Evolutionary conservation across 2,888 invertebrate genomes (phyloP), one percentile per base, ranked within the genome.

Genomic region (Aproaerema taeniolella): DNA sequence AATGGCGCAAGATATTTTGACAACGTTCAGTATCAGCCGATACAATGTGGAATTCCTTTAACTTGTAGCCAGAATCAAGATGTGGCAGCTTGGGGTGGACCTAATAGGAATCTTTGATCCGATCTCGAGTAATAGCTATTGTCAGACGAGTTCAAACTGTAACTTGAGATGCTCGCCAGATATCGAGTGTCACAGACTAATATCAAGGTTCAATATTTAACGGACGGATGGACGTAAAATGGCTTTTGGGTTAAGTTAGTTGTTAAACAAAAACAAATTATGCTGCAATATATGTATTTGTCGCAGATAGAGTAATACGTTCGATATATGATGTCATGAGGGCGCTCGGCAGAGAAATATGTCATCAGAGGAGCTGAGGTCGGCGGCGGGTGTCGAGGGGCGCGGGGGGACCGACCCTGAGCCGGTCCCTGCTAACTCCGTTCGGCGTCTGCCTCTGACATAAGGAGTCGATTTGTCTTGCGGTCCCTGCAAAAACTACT

Each of bases 391-490:
- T n/a, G 10, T 7, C 20, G 31, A 14, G 38, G 31, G 17, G 20
- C 16, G 20, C 20, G 20, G 20, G 20, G 20, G 20, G 20, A 7
- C 28, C 28, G n/a, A n/a, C n/a, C n/a, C n/a, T n/a, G n/a, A n/a
- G n/a, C n/a, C n/a, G 9, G 16, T 11, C 35, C 33, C 38, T 30
- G 36, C 20, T 25, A 20, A 10, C 47, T 47, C 48, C 46, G 38
- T n/a, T 37, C 39, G 39, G 43, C 42, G n/a, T n/a, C 59, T 61
- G 66, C 46, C 8, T 17, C 16, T 47, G 65, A 64, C 64, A 50
- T 51, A 46, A 42, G 46, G 44, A 49, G 46, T 56, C 63, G 46
- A 65, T 67, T 64, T 56, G 53, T 67, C 66, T 61, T 53, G 45
- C 34, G 15, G 44, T 49, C 11, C 31, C 31, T 44, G 50, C 58